Percentiles rank a stretch among this genome's conserved stretches.
Conservation (phyloP, 2,797 vertebrate genomes). For the Apogon talboti region DNA sequence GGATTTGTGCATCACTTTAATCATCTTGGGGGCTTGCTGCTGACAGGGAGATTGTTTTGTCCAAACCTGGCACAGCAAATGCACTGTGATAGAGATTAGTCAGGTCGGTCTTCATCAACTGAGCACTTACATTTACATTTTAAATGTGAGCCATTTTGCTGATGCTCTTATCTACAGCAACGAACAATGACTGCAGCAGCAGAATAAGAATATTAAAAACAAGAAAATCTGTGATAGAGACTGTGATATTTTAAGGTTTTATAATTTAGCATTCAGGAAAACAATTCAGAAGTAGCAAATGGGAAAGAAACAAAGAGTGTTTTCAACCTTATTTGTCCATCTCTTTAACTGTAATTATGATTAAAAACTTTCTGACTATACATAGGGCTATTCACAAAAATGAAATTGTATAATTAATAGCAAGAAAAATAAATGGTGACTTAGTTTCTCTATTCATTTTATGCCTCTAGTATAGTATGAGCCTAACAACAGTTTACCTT, state of each 20-base stretch:
- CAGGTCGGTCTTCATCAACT: conserved; percentile 58
- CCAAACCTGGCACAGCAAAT: conserved; percentile 66
- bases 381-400: no score
- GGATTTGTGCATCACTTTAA: conserved; percentile 63
- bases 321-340: background rate
- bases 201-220: conserved; percentile 26
- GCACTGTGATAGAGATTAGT: conserved; percentile 48
- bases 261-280: no score
- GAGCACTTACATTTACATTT: conserved; percentile 68
- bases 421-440: no score
- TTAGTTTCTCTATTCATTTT: no score
- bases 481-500: no score
- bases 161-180: conserved; percentile 45
- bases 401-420: no score
- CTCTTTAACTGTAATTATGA: no score
- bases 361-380: no score
- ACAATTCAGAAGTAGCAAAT: background rate
- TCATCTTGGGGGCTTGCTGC: conserved; percentile 61
- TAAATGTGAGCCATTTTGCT: conserved; percentile 62
- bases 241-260: conserved; percentile 11
- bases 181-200: conserved; percentile 37
- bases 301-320: background rate
- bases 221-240: conserved; percentile 5
- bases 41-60: conserved; percentile 72
- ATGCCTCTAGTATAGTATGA: no score